Evolutionary conservation across 1,140 invertebrate genomes (phyloP).

Genomic region (Calephelis nemesis): DNA sequence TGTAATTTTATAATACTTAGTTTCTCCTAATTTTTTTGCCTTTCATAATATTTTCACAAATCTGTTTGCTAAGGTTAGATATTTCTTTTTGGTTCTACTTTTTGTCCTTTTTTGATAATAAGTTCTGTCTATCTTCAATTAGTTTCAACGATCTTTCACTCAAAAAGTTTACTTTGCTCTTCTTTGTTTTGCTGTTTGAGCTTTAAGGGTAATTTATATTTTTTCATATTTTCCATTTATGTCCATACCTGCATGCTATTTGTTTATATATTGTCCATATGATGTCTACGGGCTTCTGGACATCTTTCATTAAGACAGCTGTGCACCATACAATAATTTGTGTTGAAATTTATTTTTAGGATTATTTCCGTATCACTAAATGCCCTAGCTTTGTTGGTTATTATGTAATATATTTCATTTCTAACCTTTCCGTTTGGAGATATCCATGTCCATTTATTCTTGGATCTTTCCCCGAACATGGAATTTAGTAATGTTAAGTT

Average conservation of each 20-base stretch:
- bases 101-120: too few relatives aligned
- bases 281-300: constrained; percentile 31
- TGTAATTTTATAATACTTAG: constrained; percentile 29
- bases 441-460: neutral
- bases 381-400: constrained; percentile 35
- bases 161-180: too few relatives aligned
- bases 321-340: constrained; percentile 44
- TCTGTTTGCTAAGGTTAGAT: constrained; percentile 31
- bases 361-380: constrained; percentile 37
- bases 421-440: constrained; percentile 39
- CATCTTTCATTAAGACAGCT: constrained; percentile 30
- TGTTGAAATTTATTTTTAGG: constrained; percentile 48
- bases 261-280: constrained; percentile 23
- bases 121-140: too few relatives aligned
- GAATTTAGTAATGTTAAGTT: constrained; percentile 43
- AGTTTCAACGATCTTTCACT: too few relatives aligned
- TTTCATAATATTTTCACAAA: constrained; percentile 33
- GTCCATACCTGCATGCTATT: neutral
- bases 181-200: too few relatives aligned
- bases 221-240: too few relatives aligned
- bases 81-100: constrained; percentile 25
- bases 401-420: constrained; percentile 48
- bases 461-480: constrained; percentile 35
- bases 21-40: constrained; percentile 27
- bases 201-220: too few relatives aligned